Evolutionary conservation across 2,797 vertebrate species (phyloP).

Genomic region (Falco peregrinus): DNA sequence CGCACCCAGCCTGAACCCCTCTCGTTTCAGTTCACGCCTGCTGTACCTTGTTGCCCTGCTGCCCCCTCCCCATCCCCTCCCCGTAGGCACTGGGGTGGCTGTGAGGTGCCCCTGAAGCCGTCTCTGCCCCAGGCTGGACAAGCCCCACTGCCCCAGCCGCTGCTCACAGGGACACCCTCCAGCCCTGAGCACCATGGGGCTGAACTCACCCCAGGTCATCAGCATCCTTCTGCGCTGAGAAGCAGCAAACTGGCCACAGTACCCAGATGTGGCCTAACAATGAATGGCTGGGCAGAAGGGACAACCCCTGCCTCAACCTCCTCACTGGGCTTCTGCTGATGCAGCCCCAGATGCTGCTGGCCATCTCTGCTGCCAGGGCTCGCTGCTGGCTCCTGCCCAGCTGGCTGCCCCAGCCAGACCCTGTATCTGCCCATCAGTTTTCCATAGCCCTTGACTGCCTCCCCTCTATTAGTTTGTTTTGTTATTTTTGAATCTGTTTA

Average conservation of each 20-base stretch:
- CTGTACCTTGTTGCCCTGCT: too few species aligned
- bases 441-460: neutral
- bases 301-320: neutral
- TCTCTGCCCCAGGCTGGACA: too few species aligned
- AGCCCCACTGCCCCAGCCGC: neutral
- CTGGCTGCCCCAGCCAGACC: neutral
- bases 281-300: neutral
- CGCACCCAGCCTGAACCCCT: too few species aligned
- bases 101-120: too few species aligned
- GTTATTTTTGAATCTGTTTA: neutral
- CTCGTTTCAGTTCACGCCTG: too few species aligned
- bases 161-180: neutral
- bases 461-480: neutral
- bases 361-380: neutral
- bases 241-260: too few species aligned
- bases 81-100: too few species aligned
- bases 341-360: neutral
- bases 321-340: neutral
- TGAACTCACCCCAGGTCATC: too few species aligned
- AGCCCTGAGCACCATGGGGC: neutral
- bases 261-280: too few species aligned
- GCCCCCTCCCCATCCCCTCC: too few species aligned
- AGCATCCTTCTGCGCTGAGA: too few species aligned
- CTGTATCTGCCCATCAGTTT: neutral
- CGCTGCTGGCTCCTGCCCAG: neutral